These are phyloP conservation scores for Nasonia giraulti DNA, from an alignment of 1,140 invertebrate genomes.

Conservation along the genomic window DNA sequence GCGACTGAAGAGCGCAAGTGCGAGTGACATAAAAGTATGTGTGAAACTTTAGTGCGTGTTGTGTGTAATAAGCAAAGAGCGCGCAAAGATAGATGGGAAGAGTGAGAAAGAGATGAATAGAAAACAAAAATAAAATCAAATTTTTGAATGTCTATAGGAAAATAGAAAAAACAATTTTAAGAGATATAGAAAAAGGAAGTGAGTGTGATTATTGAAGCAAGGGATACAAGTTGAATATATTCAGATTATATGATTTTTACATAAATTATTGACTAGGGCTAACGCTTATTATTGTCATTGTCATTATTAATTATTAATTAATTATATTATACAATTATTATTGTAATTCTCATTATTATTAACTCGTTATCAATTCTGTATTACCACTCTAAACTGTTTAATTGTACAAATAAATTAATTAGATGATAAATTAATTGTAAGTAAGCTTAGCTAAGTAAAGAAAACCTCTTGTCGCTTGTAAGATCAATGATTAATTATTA, in stretches of 20 bases:
- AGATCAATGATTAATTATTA: constrained; percentile 50
- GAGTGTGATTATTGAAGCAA: constrained; percentile 39
- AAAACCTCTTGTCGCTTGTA: constrained; percentile 48
- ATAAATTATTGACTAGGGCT: constrained; percentile 51
- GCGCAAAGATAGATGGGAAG: not conserved
- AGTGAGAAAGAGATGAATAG: constrained; percentile 28
- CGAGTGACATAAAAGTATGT: not conserved
- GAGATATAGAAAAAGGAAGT: constrained; percentile 8
- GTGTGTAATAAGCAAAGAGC: constrained; percentile 4
- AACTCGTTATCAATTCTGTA: constrained; percentile 60
- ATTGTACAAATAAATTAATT: constrained; percentile 60
- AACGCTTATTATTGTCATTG: constrained; percentile 59
- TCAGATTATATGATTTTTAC: constrained; percentile 53
- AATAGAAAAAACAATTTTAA: constrained; percentile 30
- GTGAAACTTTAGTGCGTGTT: constrained; percentile 25
- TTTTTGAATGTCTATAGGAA: constrained; percentile 50
- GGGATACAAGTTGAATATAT: constrained; percentile 50
- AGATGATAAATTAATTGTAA: constrained; percentile 51
- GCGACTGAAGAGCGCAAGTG: not conserved
- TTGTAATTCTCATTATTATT: constrained; percentile 58
- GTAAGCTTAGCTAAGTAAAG: constrained; percentile 51
- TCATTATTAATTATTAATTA: constrained; percentile 55
- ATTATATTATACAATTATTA: constrained; percentile 55
- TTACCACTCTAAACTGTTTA: constrained; percentile 56
- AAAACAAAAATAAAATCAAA: constrained; percentile 51